Evolutionary conservation across 1,140 invertebrate genomes (phyloP).

Genomic region (Megalopta genalis): DNA sequence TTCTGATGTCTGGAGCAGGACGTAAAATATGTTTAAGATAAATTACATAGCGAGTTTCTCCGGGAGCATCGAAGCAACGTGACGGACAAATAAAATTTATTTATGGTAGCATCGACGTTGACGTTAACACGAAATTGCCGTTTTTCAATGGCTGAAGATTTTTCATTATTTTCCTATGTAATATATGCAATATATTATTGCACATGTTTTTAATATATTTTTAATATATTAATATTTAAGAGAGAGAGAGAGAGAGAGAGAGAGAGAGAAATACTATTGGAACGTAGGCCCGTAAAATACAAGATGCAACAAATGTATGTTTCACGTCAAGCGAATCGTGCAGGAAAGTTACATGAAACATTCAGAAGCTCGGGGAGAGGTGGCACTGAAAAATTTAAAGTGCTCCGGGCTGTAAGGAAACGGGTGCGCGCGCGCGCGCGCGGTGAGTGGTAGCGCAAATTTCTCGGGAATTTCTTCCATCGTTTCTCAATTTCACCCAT

Average conservation of each 20-base stretch:
- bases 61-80: too few relatives aligned
- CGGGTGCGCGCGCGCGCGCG: neutral
- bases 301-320: neutral
- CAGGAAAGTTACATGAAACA: slow-evolving; percentile 4
- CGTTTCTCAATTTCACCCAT: neutral
- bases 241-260: too few relatives aligned
- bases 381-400: slow-evolving; percentile 28
- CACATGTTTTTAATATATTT: too few relatives aligned
- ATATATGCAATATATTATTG: too few relatives aligned
- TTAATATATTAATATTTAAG: too few relatives aligned
- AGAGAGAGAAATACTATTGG: too few relatives aligned
- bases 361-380: neutral
- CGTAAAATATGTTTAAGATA: neutral
- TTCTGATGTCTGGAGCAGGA: neutral
- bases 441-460: slow-evolving; percentile 11
- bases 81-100: too few relatives aligned
- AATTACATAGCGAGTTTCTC: neutral
- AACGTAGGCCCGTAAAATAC: neutral
- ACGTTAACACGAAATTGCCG: too few relatives aligned
- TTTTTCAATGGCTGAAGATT: too few relatives aligned
- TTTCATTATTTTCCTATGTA: too few relatives aligned
- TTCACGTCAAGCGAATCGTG: neutral
- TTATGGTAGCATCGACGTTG: too few relatives aligned
- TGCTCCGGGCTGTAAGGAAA: neutral
- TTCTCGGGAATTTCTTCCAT: slow-evolving; percentile 23